These are phyloP conservation scores for Drosophila micromelanica DNA, from an alignment of 1,140 invertebrate genomes.

Conservation along the genomic window DNA sequence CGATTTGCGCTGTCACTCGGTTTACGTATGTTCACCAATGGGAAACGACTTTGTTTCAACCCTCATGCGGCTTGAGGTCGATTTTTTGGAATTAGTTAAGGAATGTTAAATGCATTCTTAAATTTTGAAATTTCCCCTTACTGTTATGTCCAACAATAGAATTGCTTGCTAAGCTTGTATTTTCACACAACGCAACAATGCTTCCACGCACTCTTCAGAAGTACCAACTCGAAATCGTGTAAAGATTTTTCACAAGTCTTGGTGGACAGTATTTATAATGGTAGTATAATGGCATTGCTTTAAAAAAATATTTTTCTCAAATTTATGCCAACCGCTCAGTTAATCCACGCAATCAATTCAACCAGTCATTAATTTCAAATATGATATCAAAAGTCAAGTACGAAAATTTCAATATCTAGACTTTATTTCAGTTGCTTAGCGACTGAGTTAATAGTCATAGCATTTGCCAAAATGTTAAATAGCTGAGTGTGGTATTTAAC, in stretches of 20 bases:
- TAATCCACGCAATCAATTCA: background rate
- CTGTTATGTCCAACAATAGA: conserved; percentile 47
- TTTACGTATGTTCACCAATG: conserved; percentile 46
- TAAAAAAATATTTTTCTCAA: conserved; percentile 18
- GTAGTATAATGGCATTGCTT: conserved; percentile 24
- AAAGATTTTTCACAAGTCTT: conserved; percentile 35
- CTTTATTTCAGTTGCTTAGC: no score
- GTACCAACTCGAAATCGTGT: conserved; percentile 42
- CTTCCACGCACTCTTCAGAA: conserved; percentile 37
- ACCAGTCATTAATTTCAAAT: background rate
- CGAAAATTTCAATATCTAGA: no score
- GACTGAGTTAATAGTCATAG: no score
- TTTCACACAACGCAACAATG: conserved; percentile 71
- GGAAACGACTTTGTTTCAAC: conserved; percentile 49
- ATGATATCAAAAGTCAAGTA: background rate
- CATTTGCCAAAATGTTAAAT: no score
- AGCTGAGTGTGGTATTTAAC: no score
- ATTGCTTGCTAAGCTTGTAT: conserved; percentile 63
- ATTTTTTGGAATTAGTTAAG: conserved; percentile 57
- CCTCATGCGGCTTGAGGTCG: conserved; percentile 41
- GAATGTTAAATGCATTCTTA: conserved; percentile 60
- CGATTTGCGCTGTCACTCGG: conserved; percentile 25
- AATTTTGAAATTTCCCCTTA: conserved; percentile 65
- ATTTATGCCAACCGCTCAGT: background rate
- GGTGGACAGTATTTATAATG: conserved; percentile 27